Base-by-base conservation (phyloP, 2,888 invertebrate species). In the Melipona bicolor region DNA sequence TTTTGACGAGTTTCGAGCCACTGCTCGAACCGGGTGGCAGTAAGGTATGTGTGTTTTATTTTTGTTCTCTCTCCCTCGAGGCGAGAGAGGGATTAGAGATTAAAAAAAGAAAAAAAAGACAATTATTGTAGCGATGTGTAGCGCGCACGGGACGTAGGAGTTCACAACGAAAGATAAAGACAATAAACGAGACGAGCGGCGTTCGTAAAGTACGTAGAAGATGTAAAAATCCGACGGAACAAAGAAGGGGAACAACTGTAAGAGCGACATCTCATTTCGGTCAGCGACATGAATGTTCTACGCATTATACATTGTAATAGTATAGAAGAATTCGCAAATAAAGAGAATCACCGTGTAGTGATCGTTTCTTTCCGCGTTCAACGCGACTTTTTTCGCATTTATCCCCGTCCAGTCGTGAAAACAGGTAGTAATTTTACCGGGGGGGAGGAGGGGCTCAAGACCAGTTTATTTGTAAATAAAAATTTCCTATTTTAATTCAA, bases 1-100 rank as follows among this genome's bases (percentile, higher is more conserved):
- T 87, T 86, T 83, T 84, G 86, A 69, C 84, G 84, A 87, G 84
- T 90, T 87, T 72, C 36, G 15, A 81, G 78, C 80, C 77, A 65
- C 78, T 62, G 77, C 76, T 50, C 36, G 43, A 43, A 43, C 9
- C 2, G 6, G 74, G 79, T 79, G 85, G 81, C 72, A 87, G 68
- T 81, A 75, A 84, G 72, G 84, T 83, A 87, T 82, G 88, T 77
- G 71, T 88, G 83, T 78, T 36, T 32, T 21, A 3, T 64, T 64
- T 9, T n/a, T 0, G 3, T 56, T n/a, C n/a, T 43, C 4, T 43
- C 24, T 43, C 19, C 72, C 75, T 43, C 43, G 9, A 43, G 43
- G 43, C 32, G 32, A 32, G 32, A 32, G 32, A 4, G 73, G 77
- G 68, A 86, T 69, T 79, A 76, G 64, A 76, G 79, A 68, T 86